Evolutionary conservation across 1,140 invertebrate genomes (phyloP).

Genomic region (Mylabris phalerata): DNA sequence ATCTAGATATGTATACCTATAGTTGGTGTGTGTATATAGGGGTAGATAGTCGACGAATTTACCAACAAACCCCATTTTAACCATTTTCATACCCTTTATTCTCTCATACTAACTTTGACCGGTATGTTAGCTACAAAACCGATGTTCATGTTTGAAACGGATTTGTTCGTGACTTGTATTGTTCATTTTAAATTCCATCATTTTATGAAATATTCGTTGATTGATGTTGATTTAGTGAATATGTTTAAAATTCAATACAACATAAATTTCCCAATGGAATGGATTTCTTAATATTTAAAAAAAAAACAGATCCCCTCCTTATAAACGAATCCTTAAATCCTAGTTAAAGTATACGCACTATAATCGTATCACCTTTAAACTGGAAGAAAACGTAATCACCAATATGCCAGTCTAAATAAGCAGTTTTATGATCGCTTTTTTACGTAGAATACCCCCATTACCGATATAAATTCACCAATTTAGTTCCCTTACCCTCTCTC

Average conservation of each 20-base stretch:
- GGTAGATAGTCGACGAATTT: neutral
- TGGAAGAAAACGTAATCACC: no score
- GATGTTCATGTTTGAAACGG: conserved; percentile 6
- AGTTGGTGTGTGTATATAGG: neutral
- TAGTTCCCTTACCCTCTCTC: neutral
- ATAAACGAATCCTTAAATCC: neutral
- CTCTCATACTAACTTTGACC: no score
- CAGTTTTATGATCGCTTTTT: no score
- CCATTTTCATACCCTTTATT: no score
- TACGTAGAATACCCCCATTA: neutral
- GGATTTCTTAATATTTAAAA: no score
- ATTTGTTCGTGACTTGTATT: conserved; percentile 10
- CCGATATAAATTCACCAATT: neutral
- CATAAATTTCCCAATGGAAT: neutral
- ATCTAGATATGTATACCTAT: neutral
- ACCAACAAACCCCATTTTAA: no score
- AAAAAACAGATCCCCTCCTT: no score
- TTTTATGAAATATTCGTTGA: conserved; percentile 1
- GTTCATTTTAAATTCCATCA: conserved; percentile 11
- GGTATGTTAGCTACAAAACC: conserved; percentile 1
- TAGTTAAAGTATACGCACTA: neutral
- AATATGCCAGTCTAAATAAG: no score
- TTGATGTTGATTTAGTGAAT: neutral
- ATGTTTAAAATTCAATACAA: neutral
- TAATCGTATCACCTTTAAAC: no score